Percentiles rank a stretch among this genome's conserved stretches.
Evolutionary conservation across 2,113 vertebrate genomes (phyloP).

Genomic region (Grus americana): DNA sequence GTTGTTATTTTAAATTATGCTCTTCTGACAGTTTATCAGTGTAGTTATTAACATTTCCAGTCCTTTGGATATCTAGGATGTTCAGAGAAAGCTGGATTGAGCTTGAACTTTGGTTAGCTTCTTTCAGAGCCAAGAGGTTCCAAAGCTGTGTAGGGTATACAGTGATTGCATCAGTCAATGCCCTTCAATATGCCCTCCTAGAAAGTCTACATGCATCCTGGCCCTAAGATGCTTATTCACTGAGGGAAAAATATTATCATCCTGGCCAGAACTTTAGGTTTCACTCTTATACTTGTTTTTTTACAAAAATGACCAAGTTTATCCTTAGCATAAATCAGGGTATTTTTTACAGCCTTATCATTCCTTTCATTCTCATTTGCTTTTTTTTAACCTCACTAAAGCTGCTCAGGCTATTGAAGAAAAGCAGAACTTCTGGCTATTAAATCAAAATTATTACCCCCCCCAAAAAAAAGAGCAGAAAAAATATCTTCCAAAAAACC

Average conservation of each 20-base stretch:
- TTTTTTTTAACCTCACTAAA: neutral
- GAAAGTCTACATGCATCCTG: neutral
- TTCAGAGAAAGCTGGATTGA: neutral
- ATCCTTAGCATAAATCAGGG: neutral
- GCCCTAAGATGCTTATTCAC: neutral
- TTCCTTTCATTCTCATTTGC: neutral
- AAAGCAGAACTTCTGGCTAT: neutral
- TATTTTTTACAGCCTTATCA: neutral
- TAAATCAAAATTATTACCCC: neutral
- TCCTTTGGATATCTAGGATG: neutral
- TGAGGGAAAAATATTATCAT: neutral
- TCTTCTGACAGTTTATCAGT: neutral
- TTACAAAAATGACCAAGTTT: neutral
- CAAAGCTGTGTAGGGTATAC: neutral
- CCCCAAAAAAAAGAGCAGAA: neutral
- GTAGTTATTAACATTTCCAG: neutral
- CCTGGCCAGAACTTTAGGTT: rapidly evolving
- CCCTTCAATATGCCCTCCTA: neutral
- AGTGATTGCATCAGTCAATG: neutral
- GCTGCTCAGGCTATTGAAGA: neutral
- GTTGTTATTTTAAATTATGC: neutral
- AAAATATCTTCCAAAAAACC: neutral
- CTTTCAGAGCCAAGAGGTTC: neutral
- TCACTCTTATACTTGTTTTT: neutral
- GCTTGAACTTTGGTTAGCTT: neutral